Conservation (phyloP, 2,113 vertebrate species). For the Odocoileus virginianus region DNA sequence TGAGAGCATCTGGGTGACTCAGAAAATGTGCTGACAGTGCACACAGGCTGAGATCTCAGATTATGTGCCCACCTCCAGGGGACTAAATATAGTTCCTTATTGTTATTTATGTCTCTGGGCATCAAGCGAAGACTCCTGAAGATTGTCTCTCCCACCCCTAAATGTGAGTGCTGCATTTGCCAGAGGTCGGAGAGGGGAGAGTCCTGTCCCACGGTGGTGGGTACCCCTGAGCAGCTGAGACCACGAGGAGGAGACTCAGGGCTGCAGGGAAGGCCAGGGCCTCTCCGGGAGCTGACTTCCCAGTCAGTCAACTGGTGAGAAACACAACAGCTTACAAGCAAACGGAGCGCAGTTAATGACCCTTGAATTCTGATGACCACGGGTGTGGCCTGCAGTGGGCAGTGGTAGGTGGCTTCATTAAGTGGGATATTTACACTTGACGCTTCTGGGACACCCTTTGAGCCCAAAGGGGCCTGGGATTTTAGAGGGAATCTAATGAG, state of each 20-base stretch:
- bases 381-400: not conserved
- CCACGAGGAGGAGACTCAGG: not conserved
- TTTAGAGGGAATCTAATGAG: not conserved
- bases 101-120: slow-evolving; percentile 67
- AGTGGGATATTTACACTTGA: not conserved
- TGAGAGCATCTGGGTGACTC: slow-evolving; percentile 22
- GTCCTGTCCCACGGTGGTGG: not conserved
- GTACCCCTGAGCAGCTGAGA: not conserved
- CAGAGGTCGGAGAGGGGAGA: not conserved
- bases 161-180: slow-evolving; percentile 48
- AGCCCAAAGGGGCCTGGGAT: not conserved
- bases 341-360: not conserved
- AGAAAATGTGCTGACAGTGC: slow-evolving; percentile 64
- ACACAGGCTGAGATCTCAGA: slow-evolving; percentile 63
- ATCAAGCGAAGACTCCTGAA: slow-evolving; percentile 62
- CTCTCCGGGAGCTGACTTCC: not conserved
- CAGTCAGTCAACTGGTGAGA: not conserved
- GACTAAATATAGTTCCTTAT: slow-evolving; percentile 66
- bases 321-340: not conserved
- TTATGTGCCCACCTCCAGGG: not conserved
- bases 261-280: not conserved
- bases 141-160: slow-evolving; percentile 47
- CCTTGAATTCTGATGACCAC: not conserved
- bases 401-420: not conserved
- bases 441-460: not conserved